Evolutionary conservation across 2,113 vertebrate genomes (phyloP).

Genomic region (Pelodiscus sinensis): DNA sequence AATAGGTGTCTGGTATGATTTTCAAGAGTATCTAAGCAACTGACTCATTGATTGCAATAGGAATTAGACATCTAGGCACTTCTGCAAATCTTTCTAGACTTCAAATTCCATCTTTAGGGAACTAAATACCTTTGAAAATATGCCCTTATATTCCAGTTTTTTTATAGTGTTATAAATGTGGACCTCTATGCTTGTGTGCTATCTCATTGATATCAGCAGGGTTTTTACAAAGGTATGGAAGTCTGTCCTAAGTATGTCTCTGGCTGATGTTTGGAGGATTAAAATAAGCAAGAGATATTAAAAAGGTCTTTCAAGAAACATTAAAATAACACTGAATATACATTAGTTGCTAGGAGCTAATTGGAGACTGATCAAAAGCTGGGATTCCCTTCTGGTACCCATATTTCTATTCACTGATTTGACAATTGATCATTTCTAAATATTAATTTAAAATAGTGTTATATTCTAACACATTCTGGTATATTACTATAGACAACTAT

Average conservation of each 20-base stretch:
- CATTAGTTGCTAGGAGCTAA: background rate
- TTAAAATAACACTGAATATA: background rate
- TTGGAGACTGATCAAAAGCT: background rate
- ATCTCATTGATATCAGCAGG: background rate
- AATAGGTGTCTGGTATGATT: background rate
- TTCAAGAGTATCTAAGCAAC: background rate
- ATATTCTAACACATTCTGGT: background rate
- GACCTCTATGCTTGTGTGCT: background rate
- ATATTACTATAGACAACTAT: background rate
- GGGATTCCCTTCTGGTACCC: background rate
- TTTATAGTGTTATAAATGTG: background rate
- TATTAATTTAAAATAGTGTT: background rate
- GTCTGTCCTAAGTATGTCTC: background rate
- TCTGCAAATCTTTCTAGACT: background rate
- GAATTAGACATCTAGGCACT: background rate
- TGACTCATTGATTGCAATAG: background rate
- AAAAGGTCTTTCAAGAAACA: background rate
- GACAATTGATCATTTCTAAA: background rate
- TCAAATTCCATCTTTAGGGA: background rate
- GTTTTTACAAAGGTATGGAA: background rate
- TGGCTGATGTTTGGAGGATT: background rate
- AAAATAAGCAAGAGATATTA: background rate
- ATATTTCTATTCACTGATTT: background rate
- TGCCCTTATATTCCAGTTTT: background rate
- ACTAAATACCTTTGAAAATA: background rate